Base-by-base conservation (phyloP, 2,888 invertebrate species). In the Mamestra brassicae region DNA sequence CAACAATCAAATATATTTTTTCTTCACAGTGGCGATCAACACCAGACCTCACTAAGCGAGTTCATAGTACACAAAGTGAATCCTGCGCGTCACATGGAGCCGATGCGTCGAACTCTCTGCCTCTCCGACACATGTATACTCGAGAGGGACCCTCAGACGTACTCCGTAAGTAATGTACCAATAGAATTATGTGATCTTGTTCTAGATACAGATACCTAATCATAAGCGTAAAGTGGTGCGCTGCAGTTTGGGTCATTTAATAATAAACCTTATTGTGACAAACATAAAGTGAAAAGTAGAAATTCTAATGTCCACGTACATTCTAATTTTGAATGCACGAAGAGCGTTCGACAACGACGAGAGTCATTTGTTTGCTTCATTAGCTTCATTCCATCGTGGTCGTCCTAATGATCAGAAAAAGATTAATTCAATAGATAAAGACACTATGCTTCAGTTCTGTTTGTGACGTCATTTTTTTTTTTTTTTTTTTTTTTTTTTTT, bases 61-160 rank as follows among this genome's bases (percentile, higher is more conserved):
- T 99, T 99, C 94, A 97, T 97, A 79, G 99, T 99, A 5, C 99
- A 99, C 92, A 99, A 99, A 96, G 97, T 98, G 87, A 97, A 97
- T 87, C 98, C 98, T 34, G 97, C 97, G 0, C 97, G 99, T 45
- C 98, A 98, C 92, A 97, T 97, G 89, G 99, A 99, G 89, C 98
- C 98, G 0, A 98, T 99, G 87, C 97, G 98, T 81, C 97, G 99
- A 74, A 98, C 99, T 0, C 97, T 99, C 50, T 99, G 99, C 91
- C 97, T 99, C 36, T 99, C 99, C 0, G 99, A 99, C 94, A 98
- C 98, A 0, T 99, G 99, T 92, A 97, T 99, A 68, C 96, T 99
- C 67, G 99, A 99, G 95, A 97, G 99, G 85, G 99, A 99, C 96
- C 99, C 99, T 3, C 99, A 98, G 92, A 99, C 99, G 1, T 99